Percentiles rank a stretch among this genome's conserved stretches.
These are phyloP conservation scores for Hemitrygon akajei DNA, from an alignment of 2,797 vertebrate species.

Conservation along the genomic window DNA sequence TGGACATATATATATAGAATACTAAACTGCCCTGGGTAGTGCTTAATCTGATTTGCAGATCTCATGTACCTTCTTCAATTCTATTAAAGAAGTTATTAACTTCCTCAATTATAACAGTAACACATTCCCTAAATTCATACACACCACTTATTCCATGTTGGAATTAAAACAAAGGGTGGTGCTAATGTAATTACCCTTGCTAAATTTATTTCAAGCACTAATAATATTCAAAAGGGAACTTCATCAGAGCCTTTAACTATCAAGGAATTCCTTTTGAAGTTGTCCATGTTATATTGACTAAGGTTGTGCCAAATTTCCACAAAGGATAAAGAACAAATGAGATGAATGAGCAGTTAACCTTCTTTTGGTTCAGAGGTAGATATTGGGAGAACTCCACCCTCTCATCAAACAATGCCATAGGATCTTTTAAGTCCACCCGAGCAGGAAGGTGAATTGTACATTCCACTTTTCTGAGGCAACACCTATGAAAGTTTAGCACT, in stretches of 20 bases:
- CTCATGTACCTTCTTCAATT: not conserved
- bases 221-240: not conserved
- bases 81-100: not conserved
- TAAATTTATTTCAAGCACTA: not conserved
- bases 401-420: not conserved
- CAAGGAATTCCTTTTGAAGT: not conserved
- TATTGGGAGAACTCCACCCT: not conserved
- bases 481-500: too few species aligned
- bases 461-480: too few species aligned
- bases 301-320: not conserved
- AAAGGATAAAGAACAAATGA: not conserved
- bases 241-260: not conserved
- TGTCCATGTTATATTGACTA: not conserved
- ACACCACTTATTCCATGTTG: not conserved
- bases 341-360: not conserved
- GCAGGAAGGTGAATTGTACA: too few species aligned
- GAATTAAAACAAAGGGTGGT: not conserved
- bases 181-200: not conserved
- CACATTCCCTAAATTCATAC: too few species aligned
- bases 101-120: not conserved
- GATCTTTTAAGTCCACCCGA: not conserved
- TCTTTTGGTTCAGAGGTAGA: not conserved
- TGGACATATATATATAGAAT: not conserved
- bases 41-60: not conserved
- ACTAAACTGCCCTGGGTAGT: not conserved